Conservation (phyloP, 2,113 vertebrate species). For the Poeciliopsis turrubarensis region DNA sequence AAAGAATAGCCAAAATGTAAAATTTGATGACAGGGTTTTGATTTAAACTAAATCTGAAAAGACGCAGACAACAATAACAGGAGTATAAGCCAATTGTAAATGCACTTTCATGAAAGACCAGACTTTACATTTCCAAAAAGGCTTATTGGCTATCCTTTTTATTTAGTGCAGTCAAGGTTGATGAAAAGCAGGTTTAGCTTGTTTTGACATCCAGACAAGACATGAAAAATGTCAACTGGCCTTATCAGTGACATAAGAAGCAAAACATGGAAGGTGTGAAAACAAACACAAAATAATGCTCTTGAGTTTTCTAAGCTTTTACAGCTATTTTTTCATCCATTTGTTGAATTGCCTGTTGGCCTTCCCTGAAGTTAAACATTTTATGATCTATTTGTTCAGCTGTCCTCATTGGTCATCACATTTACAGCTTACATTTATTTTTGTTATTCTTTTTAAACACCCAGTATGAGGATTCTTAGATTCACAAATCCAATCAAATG, state of each 20-base stretch:
- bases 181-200: conserved; percentile 52
- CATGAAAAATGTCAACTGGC: conserved; percentile 8
- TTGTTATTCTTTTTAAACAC: conserved; percentile 30
- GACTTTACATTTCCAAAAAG: neutral
- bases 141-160: neutral
- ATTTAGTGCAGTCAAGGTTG: neutral
- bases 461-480: conserved; percentile 28
- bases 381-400: conserved; percentile 76
- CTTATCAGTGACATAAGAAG: conserved; percentile 26
- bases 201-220: conserved; percentile 17
- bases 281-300: too few species aligned
- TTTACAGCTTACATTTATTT: conserved; percentile 54
- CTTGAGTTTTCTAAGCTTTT: neutral
- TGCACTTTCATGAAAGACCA: neutral
- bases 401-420: conserved; percentile 68
- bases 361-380: conserved; percentile 65
- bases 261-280: neutral
- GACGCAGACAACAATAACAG: neutral
- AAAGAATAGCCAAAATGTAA: neutral
- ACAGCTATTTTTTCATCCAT: neutral
- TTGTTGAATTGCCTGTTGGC: conserved; percentile 22
- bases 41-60: conserved; percentile 10
- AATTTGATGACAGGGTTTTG: neutral
- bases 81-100: neutral
- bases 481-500: conserved; percentile 24